phyloP scores from a whole-genome alignment of 2,888 invertebrate genomes.

The Elgonia sp. region DNA sequence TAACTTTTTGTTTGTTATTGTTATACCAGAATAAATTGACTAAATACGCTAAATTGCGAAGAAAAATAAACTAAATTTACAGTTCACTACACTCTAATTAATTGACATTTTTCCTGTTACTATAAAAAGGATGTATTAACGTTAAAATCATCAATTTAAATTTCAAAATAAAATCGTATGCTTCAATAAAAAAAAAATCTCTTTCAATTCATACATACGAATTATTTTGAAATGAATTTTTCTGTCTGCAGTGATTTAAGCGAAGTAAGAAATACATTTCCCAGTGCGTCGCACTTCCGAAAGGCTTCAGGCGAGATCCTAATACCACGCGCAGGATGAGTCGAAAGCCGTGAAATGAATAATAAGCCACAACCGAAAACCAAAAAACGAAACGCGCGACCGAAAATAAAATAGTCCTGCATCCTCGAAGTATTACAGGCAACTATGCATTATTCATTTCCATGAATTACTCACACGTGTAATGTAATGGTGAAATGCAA shows the following conservation, averaged over 20 bases:
- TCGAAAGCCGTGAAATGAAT: neutral
- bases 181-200: no score
- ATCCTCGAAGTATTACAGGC: neutral
- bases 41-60: no score
- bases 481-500: slow-evolving; percentile 39
- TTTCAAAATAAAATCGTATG: no score
- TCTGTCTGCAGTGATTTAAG: neutral
- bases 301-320: neutral
- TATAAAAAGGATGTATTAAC: no score
- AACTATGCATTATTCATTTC: slow-evolving; percentile 55
- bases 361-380: slow-evolving; percentile 3
- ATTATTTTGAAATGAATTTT: neutral
- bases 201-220: no score
- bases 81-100: no score
- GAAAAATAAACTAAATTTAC: no score
- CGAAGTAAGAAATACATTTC: neutral
- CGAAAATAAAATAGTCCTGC: slow-evolving; percentile 7
- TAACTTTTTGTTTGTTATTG: no score
- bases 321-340: slow-evolving; percentile 8
- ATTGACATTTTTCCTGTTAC: no score
- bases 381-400: slow-evolving; percentile 7
- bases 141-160: no score
- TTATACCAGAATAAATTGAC: no score
- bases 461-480: slow-evolving; percentile 45
- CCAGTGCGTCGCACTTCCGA: neutral